Conservation (phyloP, 2,797 vertebrate genomes). For the Euthynnus affinis region DNA sequence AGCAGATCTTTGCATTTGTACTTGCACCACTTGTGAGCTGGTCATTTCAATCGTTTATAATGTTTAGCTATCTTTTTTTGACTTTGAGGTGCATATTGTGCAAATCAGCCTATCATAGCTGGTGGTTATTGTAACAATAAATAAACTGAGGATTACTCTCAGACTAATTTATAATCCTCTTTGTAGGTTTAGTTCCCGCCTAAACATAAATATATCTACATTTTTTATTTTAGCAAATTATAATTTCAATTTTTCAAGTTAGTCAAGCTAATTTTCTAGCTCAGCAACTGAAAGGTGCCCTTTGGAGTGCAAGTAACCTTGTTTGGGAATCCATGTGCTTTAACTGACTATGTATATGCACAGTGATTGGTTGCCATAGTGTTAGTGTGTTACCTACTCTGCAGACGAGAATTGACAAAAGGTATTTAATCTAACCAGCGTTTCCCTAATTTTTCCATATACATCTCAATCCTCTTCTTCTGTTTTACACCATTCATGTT, state of each 20-base stretch:
- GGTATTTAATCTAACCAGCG: conserved; percentile 12
- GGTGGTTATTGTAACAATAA: background rate
- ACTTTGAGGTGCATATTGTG: background rate
- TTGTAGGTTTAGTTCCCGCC: background rate
- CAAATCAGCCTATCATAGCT: background rate
- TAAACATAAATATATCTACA: background rate
- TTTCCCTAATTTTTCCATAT: background rate
- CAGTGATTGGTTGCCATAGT: background rate
- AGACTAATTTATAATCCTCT: background rate
- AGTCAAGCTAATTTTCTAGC: background rate
- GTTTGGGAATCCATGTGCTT: background rate
- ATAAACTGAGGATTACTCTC: background rate
- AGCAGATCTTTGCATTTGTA: background rate
- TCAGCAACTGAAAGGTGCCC: background rate
- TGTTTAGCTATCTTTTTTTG: background rate
- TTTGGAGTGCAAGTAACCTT: background rate
- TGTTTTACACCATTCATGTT: background rate
- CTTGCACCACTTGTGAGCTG: background rate
- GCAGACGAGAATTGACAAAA: background rate
- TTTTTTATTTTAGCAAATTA: background rate
- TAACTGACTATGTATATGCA: background rate
- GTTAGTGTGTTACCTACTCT: background rate
- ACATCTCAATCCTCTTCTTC: conserved; percentile 5
- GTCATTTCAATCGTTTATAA: background rate
- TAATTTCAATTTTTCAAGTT: background rate